phyloP scores from a whole-genome alignment of 1,140 invertebrate genomes.

The Lordiphosa clarofinis region DNA sequence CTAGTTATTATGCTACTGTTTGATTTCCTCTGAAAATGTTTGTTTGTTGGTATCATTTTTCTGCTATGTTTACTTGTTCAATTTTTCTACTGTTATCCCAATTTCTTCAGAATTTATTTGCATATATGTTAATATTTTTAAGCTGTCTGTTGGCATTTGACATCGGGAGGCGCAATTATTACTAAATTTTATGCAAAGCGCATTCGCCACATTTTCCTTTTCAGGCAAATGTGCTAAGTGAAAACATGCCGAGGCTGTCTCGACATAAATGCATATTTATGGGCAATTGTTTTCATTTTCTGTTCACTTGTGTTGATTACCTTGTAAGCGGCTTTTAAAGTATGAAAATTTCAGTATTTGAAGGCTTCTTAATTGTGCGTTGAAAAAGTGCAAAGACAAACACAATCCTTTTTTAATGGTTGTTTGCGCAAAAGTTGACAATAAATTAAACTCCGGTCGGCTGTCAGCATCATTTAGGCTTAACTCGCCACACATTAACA shows the following conservation, averaged over 20 bases:
- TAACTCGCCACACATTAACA: constrained; percentile 5
- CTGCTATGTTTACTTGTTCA: no score
- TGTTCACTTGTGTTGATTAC: neutral
- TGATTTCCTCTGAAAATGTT: no score
- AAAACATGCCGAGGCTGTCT: constrained; percentile 1
- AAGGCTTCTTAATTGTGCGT: neutral
- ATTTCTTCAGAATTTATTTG: neutral
- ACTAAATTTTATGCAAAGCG: no score
- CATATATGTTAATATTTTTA: constrained; percentile 27
- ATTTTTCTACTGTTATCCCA: no score
- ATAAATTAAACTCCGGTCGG: constrained; percentile 22
- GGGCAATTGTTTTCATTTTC: constrained; percentile 7
- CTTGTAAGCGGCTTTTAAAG: neutral
- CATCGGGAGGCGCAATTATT: constrained; percentile 12
- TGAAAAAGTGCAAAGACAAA: neutral
- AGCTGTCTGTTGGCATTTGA: constrained; percentile 15
- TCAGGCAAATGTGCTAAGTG: constrained; percentile 15
- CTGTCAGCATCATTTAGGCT: constrained; percentile 26
- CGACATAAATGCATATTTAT: constrained; percentile 34
- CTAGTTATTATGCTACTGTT: no score
- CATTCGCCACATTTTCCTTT: neutral
- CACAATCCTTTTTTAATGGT: constrained; percentile 19
- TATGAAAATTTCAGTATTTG: no score
- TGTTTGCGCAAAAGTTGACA: constrained; percentile 11
- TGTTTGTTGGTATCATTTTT: no score